These are phyloP conservation scores for Hipparchia sbordonii DNA, from an alignment of 2,888 invertebrate species.

Conservation along the genomic window DNA sequence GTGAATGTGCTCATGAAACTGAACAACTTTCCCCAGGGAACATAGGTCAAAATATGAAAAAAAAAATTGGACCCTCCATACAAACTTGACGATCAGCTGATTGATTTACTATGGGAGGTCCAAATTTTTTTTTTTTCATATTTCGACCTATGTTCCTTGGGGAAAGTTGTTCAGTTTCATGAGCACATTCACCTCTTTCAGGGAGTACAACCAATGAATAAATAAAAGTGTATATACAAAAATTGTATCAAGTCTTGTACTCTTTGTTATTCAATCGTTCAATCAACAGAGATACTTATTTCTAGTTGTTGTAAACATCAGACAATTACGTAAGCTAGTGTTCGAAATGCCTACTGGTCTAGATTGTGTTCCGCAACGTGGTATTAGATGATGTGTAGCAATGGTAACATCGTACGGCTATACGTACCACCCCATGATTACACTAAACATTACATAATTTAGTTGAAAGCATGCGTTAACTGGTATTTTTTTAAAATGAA, in stretches of 20 bases:
- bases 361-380: slow-evolving; percentile 37
- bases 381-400: slow-evolving; percentile 39
- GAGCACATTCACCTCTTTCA: no score
- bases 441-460: slow-evolving; percentile 3
- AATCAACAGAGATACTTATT: slow-evolving; percentile 13
- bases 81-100: no score
- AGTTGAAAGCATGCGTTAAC: slow-evolving; percentile 14
- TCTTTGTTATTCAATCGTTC: background rate
- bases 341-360: slow-evolving; percentile 34
- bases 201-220: no score
- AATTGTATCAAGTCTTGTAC: background rate
- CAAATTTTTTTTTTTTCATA: no score
- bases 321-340: slow-evolving; percentile 29
- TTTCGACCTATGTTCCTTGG: no score
- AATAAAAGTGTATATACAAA: no score
- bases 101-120: no score
- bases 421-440: slow-evolving; percentile 20
- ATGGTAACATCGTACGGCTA: slow-evolving; percentile 29
- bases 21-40: no score
- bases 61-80: no score
- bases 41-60: no score
- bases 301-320: slow-evolving; percentile 33
- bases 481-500: background rate
- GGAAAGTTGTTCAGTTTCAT: no score
- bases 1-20: no score